phyloP scores from a whole-genome alignment of 2,888 invertebrate genomes.

The Physocephala rufipes region DNA sequence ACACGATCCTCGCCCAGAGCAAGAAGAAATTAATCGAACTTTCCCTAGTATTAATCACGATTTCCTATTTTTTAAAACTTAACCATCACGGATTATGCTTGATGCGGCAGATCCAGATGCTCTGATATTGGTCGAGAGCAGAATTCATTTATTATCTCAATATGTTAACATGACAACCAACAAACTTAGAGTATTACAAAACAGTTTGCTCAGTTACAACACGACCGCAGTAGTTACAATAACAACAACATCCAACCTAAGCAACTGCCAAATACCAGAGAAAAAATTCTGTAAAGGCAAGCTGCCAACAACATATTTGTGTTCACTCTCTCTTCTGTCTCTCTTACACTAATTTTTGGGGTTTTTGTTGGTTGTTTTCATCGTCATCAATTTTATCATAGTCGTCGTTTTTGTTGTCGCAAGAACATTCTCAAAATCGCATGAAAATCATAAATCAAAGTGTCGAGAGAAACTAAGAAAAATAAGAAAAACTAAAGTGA shows the following conservation, averaged over 20 bases:
- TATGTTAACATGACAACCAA: conserved; percentile 44
- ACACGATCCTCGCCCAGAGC: background rate
- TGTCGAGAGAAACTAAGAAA: conserved; percentile 16
- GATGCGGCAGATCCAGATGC: conserved; percentile 22
- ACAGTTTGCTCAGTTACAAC: conserved; percentile 3
- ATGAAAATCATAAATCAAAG: conserved; percentile 36
- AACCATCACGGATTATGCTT: conserved; percentile 6
- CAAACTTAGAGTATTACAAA: conserved; percentile 37
- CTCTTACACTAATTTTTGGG: background rate
- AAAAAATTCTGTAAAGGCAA: conserved; percentile 35
- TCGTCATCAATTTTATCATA: background rate
- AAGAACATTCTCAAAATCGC: conserved; percentile 9
- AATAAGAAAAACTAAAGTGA: background rate
- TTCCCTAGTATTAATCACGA: conserved; percentile 26
- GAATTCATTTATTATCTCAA: conserved; percentile 42
- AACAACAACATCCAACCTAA: conserved; percentile 12
- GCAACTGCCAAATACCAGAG: conserved; percentile 10
- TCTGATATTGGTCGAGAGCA: conserved; percentile 7
- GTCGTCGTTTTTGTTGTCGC: background rate
- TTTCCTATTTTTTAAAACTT: background rate
- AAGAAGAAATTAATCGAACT: too few species aligned
- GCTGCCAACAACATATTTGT: conserved; percentile 37
- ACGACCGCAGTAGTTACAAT: conserved; percentile 6
- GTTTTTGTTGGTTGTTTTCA: background rate
- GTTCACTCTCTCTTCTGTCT: conserved; percentile 12